Percentiles rank a stretch among this genome's conserved stretches.
Conservation (phyloP, 2,113 vertebrate genomes). For the Salvator merianae region DNA sequence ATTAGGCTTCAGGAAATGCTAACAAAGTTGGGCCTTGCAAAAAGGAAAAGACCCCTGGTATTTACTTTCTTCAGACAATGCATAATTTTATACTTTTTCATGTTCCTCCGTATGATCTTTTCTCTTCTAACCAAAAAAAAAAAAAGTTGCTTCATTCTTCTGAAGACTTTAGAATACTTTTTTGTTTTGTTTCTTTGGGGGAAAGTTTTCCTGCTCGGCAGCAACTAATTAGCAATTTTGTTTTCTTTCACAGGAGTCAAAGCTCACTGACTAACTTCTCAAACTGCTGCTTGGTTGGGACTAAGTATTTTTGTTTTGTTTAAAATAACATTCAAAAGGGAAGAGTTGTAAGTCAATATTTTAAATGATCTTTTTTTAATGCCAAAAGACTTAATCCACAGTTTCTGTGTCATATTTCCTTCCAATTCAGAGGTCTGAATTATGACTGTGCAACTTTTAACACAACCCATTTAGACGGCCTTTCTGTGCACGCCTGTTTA, state of each 20-base stretch:
- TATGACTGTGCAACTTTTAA: conserved; percentile 24
- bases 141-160: no score
- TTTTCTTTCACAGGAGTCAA: conserved; percentile 33
- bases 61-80: neutral
- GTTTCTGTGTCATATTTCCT: conserved; percentile 24
- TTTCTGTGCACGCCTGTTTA: neutral
- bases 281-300: conserved; percentile 27
- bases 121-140: neutral
- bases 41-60: no score
- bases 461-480: neutral
- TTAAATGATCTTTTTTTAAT: conserved; percentile 62
- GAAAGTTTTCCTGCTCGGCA: no score
- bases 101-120: neutral
- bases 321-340: conserved; percentile 2
- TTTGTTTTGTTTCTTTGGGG: no score
- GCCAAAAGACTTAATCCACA: conserved; percentile 23
- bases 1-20: no score
- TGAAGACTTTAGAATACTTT: no score
- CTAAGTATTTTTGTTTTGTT: conserved; percentile 13
- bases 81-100: neutral
- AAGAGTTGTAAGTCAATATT: conserved; percentile 58
- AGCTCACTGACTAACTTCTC: conserved; percentile 35
- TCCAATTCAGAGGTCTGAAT: conserved; percentile 29
- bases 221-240: no score
- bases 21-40: no score